Base-by-base conservation (phyloP, 64 coral and sea anemone genomes). In the Stichodactyla helianthus region DNA sequence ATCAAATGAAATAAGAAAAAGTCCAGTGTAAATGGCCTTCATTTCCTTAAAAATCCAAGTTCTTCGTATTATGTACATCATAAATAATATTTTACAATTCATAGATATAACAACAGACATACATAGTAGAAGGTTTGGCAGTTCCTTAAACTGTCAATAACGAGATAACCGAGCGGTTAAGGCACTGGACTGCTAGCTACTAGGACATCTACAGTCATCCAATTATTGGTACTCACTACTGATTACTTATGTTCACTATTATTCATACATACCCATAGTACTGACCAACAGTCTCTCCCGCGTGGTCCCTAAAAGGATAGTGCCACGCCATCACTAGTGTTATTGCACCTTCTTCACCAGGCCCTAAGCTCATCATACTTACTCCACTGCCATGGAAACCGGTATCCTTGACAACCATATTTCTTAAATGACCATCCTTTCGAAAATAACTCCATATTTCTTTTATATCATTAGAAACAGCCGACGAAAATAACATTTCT, bases 151-250 rank as follows among this genome's bases (percentile, higher is more conserved):
- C 9, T 58, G 10, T 12, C 12, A 14, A 6, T 20, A 88, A 93
- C 92, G 92, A 89, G 92, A 88, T 93, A 82, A 87, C 93, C 93
- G 90, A 92, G 90, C 92, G 93, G 93, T 95, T 95, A 92, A 95
- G 93, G 89, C 89, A 89, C 92, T 95, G 86, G 93, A 95, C 89
- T 95, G 93, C 93, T 95, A 95, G 91, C 60, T 58, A 58, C 60
- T 58, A 58, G 55, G 14, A 58, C 8, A 58, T 11, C 55, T 58
- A 15, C 55, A 63, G 14, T 58, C 14, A 58, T 58, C 4, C 55
- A 58, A 58, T 4, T 2, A 2, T 44, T 44, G 35, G 1, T 44
- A 44, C 2, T 44, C 35, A 44, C 1, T 44, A 44, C 35, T 3
- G 35, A 44, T 44, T 44, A 44, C 35, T 59, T 59, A 59, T 4